Evolutionary conservation across 2,113 vertebrate genomes (phyloP).

Genomic region (Prunella himalayana): DNA sequence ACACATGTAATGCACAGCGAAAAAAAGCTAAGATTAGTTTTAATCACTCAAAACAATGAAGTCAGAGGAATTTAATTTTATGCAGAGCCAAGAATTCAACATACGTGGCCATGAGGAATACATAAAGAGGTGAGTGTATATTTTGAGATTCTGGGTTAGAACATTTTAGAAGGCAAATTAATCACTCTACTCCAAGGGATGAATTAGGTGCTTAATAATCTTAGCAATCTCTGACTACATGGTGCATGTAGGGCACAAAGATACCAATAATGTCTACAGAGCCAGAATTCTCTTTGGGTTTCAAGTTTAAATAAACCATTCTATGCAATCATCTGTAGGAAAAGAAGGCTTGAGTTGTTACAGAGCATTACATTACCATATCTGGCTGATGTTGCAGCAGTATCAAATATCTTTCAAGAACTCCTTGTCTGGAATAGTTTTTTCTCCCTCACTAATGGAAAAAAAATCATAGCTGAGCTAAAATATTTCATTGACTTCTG

Average conservation of each 20-base stretch:
- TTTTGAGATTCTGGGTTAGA: conserved; percentile 10
- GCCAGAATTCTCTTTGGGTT: conserved; percentile 19
- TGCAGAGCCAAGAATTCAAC: neutral
- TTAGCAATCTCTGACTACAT: neutral
- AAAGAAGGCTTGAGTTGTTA: neutral
- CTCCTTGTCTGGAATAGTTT: conserved; percentile 16
- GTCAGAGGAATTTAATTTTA: neutral
- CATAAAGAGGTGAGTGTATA: neutral
- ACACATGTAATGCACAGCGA: neutral
- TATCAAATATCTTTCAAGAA: conserved; percentile 33
- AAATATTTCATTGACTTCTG: neutral
- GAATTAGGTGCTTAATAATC: conserved; percentile 28
- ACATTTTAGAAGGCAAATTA: conserved; percentile 33
- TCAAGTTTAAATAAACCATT: conserved; percentile 54
- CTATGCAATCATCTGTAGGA: neutral
- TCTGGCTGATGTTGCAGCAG: neutral
- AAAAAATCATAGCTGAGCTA: neutral
- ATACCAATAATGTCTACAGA: neutral
- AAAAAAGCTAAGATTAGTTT: neutral
- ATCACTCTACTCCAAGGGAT: neutral
- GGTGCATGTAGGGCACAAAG: neutral
- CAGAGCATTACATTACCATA: neutral
- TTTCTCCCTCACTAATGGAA: neutral
- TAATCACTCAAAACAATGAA: neutral
- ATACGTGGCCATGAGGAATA: neutral